A percentile compares a stretch with the other conserved stretches of the same genome.
phyloP scores from a whole-genome alignment of 2,113 vertebrate species.

The Eidolon helvum region DNA sequence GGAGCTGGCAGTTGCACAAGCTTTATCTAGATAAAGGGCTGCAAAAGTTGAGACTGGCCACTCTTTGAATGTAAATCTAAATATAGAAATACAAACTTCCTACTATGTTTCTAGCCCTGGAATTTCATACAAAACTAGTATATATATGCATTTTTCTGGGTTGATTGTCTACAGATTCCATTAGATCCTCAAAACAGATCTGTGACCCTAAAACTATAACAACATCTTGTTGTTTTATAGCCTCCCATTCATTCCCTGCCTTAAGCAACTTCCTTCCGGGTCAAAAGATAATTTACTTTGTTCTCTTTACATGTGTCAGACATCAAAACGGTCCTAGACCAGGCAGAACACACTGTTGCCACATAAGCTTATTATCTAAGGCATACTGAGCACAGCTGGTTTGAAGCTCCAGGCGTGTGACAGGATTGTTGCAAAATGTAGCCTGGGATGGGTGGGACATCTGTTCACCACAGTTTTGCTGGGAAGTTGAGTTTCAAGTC shows the following conservation, averaged over 20 bases:
- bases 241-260: neutral
- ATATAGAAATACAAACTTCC: neutral
- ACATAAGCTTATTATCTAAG: neutral
- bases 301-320: conserved; percentile 5
- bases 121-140: neutral
- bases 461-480: neutral
- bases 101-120: neutral
- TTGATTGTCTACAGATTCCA: neutral
- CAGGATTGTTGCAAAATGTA: neutral
- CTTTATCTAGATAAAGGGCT: neutral
- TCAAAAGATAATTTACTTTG: conserved; percentile 27
- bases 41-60: neutral
- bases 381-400: neutral
- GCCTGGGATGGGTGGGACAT: neutral
- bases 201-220: neutral
- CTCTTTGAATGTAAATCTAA: neutral
- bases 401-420: neutral
- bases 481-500: neutral
- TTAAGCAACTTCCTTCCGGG: neutral
- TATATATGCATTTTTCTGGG: neutral
- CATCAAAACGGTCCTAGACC: neutral
- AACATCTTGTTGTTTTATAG: neutral
- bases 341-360: neutral
- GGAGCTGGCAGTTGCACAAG: neutral
- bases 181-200: neutral